Evolutionary conservation across 2,888 invertebrate species (phyloP), one percentile per base, ranked within the genome.

Genomic region (Dilophus febrilis): DNA sequence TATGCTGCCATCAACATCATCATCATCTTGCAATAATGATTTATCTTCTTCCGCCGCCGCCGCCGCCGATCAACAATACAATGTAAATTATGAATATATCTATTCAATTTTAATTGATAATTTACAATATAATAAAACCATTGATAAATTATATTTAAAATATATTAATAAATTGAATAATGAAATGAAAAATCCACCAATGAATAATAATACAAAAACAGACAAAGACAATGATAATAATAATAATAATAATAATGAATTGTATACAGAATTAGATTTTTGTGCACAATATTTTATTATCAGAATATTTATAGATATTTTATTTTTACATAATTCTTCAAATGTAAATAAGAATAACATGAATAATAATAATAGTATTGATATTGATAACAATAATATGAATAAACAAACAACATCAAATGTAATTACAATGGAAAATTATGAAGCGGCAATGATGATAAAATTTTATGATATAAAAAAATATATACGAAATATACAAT

Each of bases 281-380:
- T 39, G 18, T 13, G 34, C 34, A 33, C 33, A 39, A 33, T 39
- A 27, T 28, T 34, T n/a, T 27, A 28, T 28, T 8, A 32, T 39
- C 10, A 17, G 27, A 34, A n/a, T 39, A 2, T n/a, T 39, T 22
- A n/a, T 34, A 14, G 34, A 34, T 3, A 13, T 34, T 10, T 12
- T 39, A 6, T 13, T 39, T 6, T 7, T 28, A 3, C 8, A 14
- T 26, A 27, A 32, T 8, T 14, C 10, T 8, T 7, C 17, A n/a
- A n/a, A n/a, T n/a, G n/a, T n/a, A n/a, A n/a, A n/a, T n/a, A n/a
- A n/a, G n/a, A n/a, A n/a, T n/a, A n/a, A n/a, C n/a, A n/a, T n/a
- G n/a, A 22, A 22, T 22, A 22, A 6, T 22, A 22, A 6, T 22
- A 22, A 22, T 22, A 4, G 4, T 22, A 22, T 6, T 22, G 8